phyloP scores from a whole-genome alignment of 2,888 invertebrate genomes.

The Oligia fasciuncula region DNA sequence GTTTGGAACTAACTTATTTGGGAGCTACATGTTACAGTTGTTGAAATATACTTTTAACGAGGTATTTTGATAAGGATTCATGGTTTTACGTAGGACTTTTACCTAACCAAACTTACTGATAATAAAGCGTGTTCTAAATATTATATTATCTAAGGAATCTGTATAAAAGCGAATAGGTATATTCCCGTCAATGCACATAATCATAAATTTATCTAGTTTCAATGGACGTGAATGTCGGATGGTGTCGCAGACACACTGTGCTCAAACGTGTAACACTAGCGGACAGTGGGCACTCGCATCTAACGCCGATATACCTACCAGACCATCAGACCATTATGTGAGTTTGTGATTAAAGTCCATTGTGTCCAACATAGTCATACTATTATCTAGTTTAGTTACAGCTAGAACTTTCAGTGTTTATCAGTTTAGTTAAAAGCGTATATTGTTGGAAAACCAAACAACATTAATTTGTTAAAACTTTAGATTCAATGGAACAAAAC shows the following conservation, averaged over 20 bases:
- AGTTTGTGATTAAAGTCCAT: neutral
- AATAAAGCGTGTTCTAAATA: conserved; percentile 13
- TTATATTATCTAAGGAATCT: neutral
- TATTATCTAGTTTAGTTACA: conserved; percentile 4
- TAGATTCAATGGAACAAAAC: conserved; percentile 39
- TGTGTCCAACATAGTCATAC: conserved; percentile 9
- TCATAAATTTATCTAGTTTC: conserved; percentile 13
- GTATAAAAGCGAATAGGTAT: neutral
- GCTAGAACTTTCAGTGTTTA: conserved; percentile 28
- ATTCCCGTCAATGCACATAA: neutral
- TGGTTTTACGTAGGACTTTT: neutral
- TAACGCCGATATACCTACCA: neutral
- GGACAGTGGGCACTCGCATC: neutral
- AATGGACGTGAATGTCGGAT: neutral
- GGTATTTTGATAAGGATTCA: conserved; percentile 14
- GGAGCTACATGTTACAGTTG: conserved; percentile 20
- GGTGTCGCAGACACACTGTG: neutral
- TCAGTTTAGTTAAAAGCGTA: conserved; percentile 32
- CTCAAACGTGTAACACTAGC: conserved; percentile 6
- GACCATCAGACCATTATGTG: conserved; percentile 7
- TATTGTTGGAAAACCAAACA: conserved; percentile 27
- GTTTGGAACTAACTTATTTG: conserved; percentile 50
- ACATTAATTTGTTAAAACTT: conserved; percentile 32
- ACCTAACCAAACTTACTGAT: conserved; percentile 22
- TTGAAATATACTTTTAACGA: conserved; percentile 44